Evolutionary conservation across 2,113 vertebrate species (phyloP), one percentile per base, ranked within the genome.

Genomic region (Variabilichromis moorii): DNA sequence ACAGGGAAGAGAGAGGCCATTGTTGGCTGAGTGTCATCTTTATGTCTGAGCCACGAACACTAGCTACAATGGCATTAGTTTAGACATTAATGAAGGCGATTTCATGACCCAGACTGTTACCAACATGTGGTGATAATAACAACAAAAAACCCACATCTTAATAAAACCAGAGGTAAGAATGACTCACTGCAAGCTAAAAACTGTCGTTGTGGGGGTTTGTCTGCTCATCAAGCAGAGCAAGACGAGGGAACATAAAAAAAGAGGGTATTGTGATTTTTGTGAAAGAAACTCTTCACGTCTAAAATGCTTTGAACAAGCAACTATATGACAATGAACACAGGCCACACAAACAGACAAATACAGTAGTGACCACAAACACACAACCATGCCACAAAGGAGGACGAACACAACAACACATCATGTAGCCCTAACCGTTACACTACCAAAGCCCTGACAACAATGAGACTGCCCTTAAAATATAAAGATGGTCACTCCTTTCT

Each of bases 311-410:
- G 13, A 47, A 55, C 9, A 86, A 85, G 84, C 51, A 73, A 85
- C 54, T 47, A 28, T 37, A 2, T 82, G 57, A 89, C 82, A 82
- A 78, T 31, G 82, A 78, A 93, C 81, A 92, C 80, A 90, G 84
- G 11, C 81, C 84, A 90, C 73, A 88, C 78, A 68, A 68, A 91
- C 80, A 92, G 61, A 91, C 33, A 89, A 78, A 50, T 85, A 89
- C 83, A 91, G 66, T 81, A 89, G 83, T 90, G 88, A 91, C 86
- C 50, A 86, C 84, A 89, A 55, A 90, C 83, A 88, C 73, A 95
- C 93, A 90, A 73, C 37, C 93, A 95, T 90, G 90, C 91, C 87
- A 92, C 92, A 86, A 68, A 80, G 86, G 35, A 76, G 50, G 59
- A 93, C 89, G 37, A 87, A 51, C 33, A 91, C 88, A 90, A 82